Evolutionary conservation across 2,797 vertebrate genomes (phyloP).

Genomic region (Tenualosa ilisha): DNA sequence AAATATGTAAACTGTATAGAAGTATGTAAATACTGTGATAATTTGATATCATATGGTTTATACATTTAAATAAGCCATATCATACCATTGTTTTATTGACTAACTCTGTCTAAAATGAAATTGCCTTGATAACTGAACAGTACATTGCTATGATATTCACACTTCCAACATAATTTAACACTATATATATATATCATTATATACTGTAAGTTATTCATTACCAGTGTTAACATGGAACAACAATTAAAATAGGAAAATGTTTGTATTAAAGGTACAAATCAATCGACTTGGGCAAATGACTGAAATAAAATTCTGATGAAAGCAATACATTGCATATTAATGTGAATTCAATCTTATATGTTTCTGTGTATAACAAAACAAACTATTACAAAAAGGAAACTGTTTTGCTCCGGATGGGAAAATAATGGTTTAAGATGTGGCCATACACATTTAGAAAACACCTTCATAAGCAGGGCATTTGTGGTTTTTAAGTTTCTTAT

Average conservation of each 20-base stretch:
- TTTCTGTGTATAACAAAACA: neutral
- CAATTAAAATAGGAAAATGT: neutral
- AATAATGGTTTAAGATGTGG: neutral
- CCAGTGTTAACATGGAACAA: conserved; percentile 10
- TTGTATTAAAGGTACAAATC: neutral
- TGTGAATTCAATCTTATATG: neutral
- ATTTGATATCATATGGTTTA: conserved; percentile 11
- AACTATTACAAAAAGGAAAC: conserved; percentile 14
- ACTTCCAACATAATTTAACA: conserved; percentile 23
- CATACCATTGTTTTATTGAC: neutral
- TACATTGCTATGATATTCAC: conserved; percentile 16
- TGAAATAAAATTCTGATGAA: neutral
- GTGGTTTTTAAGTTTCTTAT: conserved; percentile 88
- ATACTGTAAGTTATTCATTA: neutral
- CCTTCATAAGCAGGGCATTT: conserved; percentile 85
- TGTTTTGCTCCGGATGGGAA: neutral
- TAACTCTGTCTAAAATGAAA: neutral
- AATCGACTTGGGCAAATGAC: conserved; percentile 16
- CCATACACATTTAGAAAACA: conserved; percentile 79
- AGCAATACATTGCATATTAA: neutral
- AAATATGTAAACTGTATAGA: conserved; percentile 26
- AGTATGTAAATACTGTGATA: conserved; percentile 19
- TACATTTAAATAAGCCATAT: conserved; percentile 16
- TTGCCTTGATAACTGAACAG: conserved; percentile 3
- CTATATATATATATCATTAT: conserved; percentile 23